Percentiles rank a stretch among this genome's conserved stretches.
Evolutionary conservation across 2,888 invertebrate species (phyloP).

Genomic region (Acrocyrtus sp.): DNA sequence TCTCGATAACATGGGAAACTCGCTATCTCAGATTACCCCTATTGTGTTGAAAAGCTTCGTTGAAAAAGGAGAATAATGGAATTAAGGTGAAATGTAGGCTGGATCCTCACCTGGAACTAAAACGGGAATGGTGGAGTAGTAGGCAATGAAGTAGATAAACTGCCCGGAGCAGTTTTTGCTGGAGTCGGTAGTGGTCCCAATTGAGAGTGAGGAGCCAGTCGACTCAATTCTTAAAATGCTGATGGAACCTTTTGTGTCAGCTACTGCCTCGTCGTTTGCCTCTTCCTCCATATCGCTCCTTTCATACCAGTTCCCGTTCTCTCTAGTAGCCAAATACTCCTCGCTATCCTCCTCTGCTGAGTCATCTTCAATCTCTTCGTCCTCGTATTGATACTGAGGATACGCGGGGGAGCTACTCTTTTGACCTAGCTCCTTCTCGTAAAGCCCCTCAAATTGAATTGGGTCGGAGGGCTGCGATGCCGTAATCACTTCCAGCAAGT

Average conservation of each 20-base stretch:
- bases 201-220: slow-evolving; percentile 60
- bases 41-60: too few relatives aligned
- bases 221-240: slow-evolving; percentile 54
- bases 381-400: slow-evolving; percentile 27
- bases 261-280: slow-evolving; percentile 5
- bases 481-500: slow-evolving; percentile 60
- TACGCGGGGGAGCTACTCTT: slow-evolving; percentile 8
- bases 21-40: too few relatives aligned
- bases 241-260: slow-evolving; percentile 24
- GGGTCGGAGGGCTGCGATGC: slow-evolving; percentile 53
- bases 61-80: too few relatives aligned
- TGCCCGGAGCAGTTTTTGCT: slow-evolving; percentile 58
- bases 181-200: slow-evolving; percentile 57
- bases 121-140: slow-evolving; percentile 46
- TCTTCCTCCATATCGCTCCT: slow-evolving; percentile 19
- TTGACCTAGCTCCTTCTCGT: slow-evolving; percentile 39
- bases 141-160: slow-evolving; percentile 61
- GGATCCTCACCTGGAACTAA: slow-evolving; percentile 33
- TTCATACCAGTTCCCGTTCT: slow-evolving; percentile 36
- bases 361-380: slow-evolving; percentile 36
- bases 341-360: slow-evolving; percentile 21
- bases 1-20: too few relatives aligned
- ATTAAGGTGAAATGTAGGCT: neutral
- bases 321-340: slow-evolving; percentile 8
- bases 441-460: slow-evolving; percentile 47